These are phyloP conservation scores for Phylloscopus collybita DNA, from an alignment of 2,797 vertebrate species.

Conservation along the genomic window DNA sequence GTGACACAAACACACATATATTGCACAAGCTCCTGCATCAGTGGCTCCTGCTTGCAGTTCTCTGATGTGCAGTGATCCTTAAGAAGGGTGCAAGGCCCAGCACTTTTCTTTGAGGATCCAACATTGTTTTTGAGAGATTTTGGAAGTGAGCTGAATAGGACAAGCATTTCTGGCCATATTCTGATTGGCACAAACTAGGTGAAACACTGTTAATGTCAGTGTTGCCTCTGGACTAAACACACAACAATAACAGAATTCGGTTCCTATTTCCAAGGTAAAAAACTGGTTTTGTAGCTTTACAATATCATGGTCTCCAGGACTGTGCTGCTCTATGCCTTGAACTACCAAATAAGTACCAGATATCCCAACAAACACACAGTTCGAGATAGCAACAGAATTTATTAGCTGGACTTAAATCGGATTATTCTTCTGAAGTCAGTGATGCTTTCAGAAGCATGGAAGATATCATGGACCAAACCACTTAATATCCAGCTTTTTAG, in stretches of 20 bases:
- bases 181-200: not conserved
- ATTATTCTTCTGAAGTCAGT: not conserved
- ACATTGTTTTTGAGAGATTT: not conserved
- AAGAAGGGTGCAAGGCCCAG: not conserved
- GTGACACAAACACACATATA: not conserved
- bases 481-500: not conserved
- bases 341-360: not conserved
- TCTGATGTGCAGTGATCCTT: not conserved
- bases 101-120: not conserved
- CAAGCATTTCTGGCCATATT: not conserved
- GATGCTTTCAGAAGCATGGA: not conserved
- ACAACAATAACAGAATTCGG: not conserved
- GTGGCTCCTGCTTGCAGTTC: not conserved
- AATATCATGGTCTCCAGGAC: not conserved
- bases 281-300: not conserved
- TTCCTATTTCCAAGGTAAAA: not conserved
- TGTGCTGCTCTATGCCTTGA: not conserved
- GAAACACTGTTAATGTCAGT: not conserved
- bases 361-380: not conserved
- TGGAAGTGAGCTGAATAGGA: not conserved
- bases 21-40: constrained; percentile 29
- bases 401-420: not conserved
- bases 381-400: not conserved
- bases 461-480: not conserved
- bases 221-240: not conserved